phyloP scores from a whole-genome alignment of 1,140 invertebrate genomes.

The Pteromalus puparum region DNA sequence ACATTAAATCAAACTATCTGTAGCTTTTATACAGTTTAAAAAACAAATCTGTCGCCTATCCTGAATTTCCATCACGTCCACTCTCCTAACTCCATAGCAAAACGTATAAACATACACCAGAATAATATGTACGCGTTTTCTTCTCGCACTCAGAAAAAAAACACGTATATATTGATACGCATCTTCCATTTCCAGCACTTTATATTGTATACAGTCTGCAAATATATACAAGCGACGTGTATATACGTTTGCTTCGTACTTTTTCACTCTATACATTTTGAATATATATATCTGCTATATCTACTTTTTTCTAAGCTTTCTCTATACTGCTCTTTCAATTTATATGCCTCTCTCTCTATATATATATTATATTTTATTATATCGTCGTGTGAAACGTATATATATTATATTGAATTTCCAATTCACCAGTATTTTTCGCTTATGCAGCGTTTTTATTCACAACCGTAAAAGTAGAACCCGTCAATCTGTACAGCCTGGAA shows the following conservation, averaged over 20 bases:
- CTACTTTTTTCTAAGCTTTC: background rate
- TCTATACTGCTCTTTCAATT: conserved; percentile 12
- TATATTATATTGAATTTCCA: conserved; percentile 66
- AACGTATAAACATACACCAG: background rate
- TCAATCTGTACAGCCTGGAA: conserved; percentile 65
- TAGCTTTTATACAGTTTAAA: background rate
- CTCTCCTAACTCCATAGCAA: background rate
- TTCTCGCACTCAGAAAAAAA: conserved; percentile 52
- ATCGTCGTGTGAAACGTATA: conserved; percentile 70
- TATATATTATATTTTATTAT: conserved; percentile 48
- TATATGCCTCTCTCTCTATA: conserved; percentile 7
- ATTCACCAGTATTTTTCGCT: conserved; percentile 75
- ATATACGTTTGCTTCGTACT: conserved; percentile 33
- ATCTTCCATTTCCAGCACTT: conserved; percentile 49
- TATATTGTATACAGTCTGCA: conserved; percentile 39
- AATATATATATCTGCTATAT: conserved; percentile 5
- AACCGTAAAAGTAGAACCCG: conserved; percentile 73
- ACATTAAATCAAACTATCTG: background rate
- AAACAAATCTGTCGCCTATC: background rate
- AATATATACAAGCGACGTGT: conserved; percentile 41
- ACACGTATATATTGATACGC: conserved; percentile 60
- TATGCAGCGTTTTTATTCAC: conserved; percentile 74
- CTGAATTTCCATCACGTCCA: background rate
- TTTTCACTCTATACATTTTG: conserved; percentile 26
- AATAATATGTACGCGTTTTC: conserved; percentile 51